Percentiles rank a stretch among this genome's conserved stretches.
Evolutionary conservation across 2,797 vertebrate genomes (phyloP).

Genomic region (Hippocampus kuda): DNA sequence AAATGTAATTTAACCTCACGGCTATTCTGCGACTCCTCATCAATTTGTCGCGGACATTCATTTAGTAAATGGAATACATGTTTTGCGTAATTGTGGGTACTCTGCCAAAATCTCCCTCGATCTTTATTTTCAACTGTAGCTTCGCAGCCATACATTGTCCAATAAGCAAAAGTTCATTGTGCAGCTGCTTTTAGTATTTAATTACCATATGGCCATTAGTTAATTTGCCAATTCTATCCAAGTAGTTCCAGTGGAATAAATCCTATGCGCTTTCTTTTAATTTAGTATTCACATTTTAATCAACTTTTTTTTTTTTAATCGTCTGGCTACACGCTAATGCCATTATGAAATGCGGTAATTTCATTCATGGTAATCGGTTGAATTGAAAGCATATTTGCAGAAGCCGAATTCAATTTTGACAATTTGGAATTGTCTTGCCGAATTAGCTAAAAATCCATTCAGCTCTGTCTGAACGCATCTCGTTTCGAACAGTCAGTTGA

Average conservation of each 20-base stretch:
- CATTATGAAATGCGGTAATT: constrained; percentile 25
- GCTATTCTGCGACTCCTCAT: constrained; percentile 13
- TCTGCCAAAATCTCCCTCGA: constrained; percentile 4
- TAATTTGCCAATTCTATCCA: constrained; percentile 43
- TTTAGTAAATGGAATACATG: constrained; percentile 10
- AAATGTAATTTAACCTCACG: constrained; percentile 26
- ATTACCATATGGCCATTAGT: constrained; percentile 39
- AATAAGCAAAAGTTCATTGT: constrained; percentile 43
- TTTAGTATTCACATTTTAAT: constrained; percentile 27
- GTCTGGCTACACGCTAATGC: constrained; percentile 20
- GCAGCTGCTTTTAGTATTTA: constrained; percentile 45
- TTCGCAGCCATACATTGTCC: constrained; percentile 33
- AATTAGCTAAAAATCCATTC: background rate
- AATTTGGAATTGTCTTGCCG: no score
- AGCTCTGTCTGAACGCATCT: constrained; percentile 1
- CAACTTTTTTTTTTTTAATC: constrained; percentile 33
- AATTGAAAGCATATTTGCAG: constrained; percentile 9
- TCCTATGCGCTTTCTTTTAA: constrained; percentile 32
- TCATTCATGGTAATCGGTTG: constrained; percentile 9
- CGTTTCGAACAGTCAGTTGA: background rate
- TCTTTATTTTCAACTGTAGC: constrained; percentile 33
- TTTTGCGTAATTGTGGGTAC: background rate
- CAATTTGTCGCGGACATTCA: constrained; percentile 14
- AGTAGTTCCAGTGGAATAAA: constrained; percentile 40
- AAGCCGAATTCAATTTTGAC: no score